Evolutionary conservation across 1,140 invertebrate genomes (phyloP).

Genomic region (Linepithema humile): DNA sequence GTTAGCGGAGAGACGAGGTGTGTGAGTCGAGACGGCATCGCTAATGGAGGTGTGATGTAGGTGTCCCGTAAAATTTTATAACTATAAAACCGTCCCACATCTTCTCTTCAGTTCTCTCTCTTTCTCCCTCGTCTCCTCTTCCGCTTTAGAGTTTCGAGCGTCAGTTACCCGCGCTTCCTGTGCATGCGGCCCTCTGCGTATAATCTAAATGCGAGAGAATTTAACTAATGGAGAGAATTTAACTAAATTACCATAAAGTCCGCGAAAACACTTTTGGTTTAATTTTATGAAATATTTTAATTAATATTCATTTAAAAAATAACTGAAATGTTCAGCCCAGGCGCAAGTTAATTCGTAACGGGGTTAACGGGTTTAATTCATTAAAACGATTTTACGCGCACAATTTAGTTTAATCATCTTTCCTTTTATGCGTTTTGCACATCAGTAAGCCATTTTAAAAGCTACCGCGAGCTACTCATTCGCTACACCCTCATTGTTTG

Average conservation of each 20-base stretch:
- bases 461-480: not conserved
- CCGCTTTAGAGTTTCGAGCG: not conserved
- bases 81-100: slow-evolving; percentile 47
- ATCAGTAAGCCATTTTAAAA: not conserved
- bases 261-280: not conserved
- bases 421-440: not conserved
- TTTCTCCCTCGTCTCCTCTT: slow-evolving; percentile 2
- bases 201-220: slow-evolving; percentile 21
- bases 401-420: not conserved
- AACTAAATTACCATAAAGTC: not conserved
- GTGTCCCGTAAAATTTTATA: slow-evolving; percentile 77
- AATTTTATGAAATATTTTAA: slow-evolving; percentile 23
- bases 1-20: slow-evolving; percentile 58
- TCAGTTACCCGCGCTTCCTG: not conserved
- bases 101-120: slow-evolving; percentile 12
- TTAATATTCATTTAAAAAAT: slow-evolving; percentile 8
- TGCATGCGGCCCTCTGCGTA: not conserved
- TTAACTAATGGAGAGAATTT: not conserved
- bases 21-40: slow-evolving; percentile 64
- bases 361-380: not conserved
- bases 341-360: too few species aligned
- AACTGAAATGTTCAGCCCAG: too few species aligned
- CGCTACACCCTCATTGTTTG: not conserved
- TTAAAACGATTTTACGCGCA: not conserved
- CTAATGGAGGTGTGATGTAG: slow-evolving; percentile 80